Conservation (phyloP, 2,888 invertebrate genomes). For the Neocrepidodera transversa region DNA sequence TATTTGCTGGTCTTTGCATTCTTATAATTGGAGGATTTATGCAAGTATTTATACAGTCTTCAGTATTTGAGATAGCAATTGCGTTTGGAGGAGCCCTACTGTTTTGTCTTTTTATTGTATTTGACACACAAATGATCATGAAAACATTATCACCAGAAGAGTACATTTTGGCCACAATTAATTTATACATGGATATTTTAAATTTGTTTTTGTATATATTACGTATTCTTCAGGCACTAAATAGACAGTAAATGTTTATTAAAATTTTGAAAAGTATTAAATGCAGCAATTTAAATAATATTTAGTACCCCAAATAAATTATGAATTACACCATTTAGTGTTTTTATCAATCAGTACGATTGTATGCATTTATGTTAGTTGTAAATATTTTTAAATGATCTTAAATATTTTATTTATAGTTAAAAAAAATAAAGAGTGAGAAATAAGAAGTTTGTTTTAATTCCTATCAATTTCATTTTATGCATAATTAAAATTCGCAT, state of each 20-base stretch:
- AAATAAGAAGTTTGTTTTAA: too few species aligned
- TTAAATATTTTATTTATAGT: not conserved
- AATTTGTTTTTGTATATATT: constrained; percentile 85
- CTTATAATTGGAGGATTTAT: constrained; percentile 73
- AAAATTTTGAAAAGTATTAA: constrained; percentile 2
- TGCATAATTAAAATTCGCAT: too few species aligned
- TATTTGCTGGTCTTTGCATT: constrained; percentile 72
- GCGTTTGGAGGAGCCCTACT: constrained; percentile 77
- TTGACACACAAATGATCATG: constrained; percentile 87
- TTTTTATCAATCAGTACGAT: too few species aligned
- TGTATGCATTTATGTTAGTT: too few species aligned
- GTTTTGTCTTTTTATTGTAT: constrained; percentile 83
- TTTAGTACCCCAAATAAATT: not conserved
- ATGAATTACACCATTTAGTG: not conserved
- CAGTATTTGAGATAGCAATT: constrained; percentile 72
- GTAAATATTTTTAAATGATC: not conserved
- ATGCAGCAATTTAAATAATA: too few species aligned
- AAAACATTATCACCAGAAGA: constrained; percentile 75
- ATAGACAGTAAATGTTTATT: constrained; percentile 28
- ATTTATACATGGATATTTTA: constrained; percentile 85
- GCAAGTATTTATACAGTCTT: constrained; percentile 78
- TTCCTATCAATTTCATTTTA: too few species aligned
- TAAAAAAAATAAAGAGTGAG: not conserved
- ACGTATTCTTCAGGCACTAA: constrained; percentile 67
- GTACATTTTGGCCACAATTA: constrained; percentile 77